A percentile compares a stretch with the other conserved stretches of the same genome.
Evolutionary conservation across 2,113 vertebrate genomes (phyloP).

Genomic region (Donacobius atricapilla): DNA sequence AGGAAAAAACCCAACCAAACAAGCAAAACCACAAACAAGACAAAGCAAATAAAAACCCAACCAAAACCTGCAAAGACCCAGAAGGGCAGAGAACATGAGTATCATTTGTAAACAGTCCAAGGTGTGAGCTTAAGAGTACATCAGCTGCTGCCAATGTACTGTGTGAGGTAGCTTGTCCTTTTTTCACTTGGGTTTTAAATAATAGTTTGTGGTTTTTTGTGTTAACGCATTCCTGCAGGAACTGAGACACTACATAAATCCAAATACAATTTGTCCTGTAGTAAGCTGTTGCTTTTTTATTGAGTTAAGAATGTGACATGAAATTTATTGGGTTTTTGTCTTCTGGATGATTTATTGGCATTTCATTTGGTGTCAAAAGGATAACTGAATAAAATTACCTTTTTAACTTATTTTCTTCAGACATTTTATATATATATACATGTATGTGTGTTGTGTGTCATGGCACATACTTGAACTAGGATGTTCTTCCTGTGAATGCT

Average conservation of each 20-base stretch:
- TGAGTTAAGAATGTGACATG: neutral
- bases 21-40: neutral
- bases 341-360: neutral
- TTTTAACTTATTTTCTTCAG: neutral
- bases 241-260: neutral
- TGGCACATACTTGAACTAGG: neutral
- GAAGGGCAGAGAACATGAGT: neutral
- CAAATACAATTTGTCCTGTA: neutral
- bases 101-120: neutral
- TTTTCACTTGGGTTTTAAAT: neutral
- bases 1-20: neutral
- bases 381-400: neutral
- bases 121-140: neutral
- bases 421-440: neutral
- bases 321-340: neutral
- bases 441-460: fast-evolving
- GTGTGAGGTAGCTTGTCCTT: neutral
- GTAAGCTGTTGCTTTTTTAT: neutral
- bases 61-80: neutral
- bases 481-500: neutral
- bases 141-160: neutral
- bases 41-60: neutral
- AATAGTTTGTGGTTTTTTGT: neutral
- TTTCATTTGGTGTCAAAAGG: neutral
- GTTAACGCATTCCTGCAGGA: neutral